phyloP scores from a whole-genome alignment of 1,140 invertebrate species.

The Hermetia illucens region DNA sequence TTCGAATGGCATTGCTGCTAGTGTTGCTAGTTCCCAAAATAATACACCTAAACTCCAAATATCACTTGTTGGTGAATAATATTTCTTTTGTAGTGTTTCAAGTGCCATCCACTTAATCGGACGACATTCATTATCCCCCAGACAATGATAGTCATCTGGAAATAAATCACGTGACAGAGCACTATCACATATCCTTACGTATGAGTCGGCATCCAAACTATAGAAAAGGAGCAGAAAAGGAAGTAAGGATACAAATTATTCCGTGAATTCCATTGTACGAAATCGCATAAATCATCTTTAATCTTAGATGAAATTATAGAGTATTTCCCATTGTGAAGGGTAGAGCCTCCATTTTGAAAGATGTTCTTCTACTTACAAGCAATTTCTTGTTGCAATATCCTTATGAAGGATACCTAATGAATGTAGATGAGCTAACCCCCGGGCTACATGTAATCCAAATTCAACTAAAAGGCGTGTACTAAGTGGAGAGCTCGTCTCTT shows the following conservation, averaged over 20 bases:
- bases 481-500: conserved; percentile 38
- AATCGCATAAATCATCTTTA: background rate
- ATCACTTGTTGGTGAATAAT: conserved; percentile 17
- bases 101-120: conserved; percentile 94
- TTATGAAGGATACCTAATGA: conserved; percentile 76
- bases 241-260: background rate
- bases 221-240: conserved; percentile 12
- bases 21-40: conserved; percentile 85
- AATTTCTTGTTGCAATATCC: conserved; percentile 83
- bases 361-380: conserved; percentile 50
- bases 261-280: background rate
- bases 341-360: no score
- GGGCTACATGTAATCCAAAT: conserved; percentile 74
- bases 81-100: conserved; percentile 65
- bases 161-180: conserved; percentile 83
- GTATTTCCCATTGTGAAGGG: no score
- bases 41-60: conserved; percentile 84
- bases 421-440: conserved; percentile 81
- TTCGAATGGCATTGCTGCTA: conserved; percentile 43
- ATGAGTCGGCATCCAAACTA: conserved; percentile 67
- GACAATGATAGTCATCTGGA: conserved; percentile 87
- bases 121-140: conserved; percentile 87
- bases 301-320: no score
- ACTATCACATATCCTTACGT: conserved; percentile 78
- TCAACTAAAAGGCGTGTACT: conserved; percentile 78